Conservation (phyloP, 2,797 vertebrate genomes). For the Sphenopsis melanotis region DNA sequence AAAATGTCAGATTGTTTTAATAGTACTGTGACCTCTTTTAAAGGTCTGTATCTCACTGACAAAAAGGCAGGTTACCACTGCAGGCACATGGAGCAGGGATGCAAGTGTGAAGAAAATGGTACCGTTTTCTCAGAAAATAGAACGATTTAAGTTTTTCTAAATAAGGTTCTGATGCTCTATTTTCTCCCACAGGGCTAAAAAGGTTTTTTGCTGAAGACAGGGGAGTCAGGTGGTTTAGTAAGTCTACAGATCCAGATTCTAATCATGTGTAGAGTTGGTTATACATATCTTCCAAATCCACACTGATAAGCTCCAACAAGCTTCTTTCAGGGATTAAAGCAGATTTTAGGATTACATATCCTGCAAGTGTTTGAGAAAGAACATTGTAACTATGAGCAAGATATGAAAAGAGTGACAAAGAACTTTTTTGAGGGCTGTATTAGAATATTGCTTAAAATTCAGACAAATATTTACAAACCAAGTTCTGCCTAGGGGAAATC, state of each 20-base stretch:
- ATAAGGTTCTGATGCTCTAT: background rate
- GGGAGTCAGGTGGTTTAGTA: background rate
- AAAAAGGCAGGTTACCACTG: background rate
- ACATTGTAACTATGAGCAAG: background rate
- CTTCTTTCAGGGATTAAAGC: background rate
- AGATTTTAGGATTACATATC: slow-evolving; percentile 6
- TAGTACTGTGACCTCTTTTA: background rate
- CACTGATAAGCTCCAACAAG: background rate
- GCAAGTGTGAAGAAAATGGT: background rate
- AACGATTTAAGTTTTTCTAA: background rate
- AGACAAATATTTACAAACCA: slow-evolving; percentile 28
- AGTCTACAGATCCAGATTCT: background rate
- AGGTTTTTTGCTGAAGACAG: background rate
- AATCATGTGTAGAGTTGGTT: background rate
- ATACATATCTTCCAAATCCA: background rate
- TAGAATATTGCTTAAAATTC: background rate
- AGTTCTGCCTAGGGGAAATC: background rate
- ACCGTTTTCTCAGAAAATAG: background rate
- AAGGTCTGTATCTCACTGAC: background rate
- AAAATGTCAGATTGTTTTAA: background rate
- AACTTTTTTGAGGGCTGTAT: background rate
- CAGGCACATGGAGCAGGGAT: background rate
- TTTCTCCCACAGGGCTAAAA: background rate
- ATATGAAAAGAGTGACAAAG: background rate
- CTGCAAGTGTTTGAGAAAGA: background rate